These are phyloP conservation scores for Trissolcus brochymenae DNA, from an alignment of 2,888 invertebrate genomes.

Conservation along the genomic window DNA sequence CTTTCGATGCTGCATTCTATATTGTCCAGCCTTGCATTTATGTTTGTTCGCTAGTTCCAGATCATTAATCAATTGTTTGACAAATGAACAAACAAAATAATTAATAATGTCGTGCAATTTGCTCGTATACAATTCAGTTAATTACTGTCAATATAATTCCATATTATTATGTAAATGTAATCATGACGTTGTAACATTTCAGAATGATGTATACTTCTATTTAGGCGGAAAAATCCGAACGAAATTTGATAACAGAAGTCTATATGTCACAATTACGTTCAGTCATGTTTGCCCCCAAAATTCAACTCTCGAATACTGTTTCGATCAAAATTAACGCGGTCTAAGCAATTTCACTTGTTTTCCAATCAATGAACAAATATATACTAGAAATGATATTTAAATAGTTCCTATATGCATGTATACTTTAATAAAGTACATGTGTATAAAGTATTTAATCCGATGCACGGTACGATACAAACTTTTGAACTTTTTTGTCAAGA, in stretches of 20 bases:
- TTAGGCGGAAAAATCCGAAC: neutral
- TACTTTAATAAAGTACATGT: too few relatives aligned
- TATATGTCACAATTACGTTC: neutral
- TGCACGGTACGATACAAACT: conserved; percentile 27
- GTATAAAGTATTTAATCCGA: too few relatives aligned
- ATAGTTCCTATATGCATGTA: too few relatives aligned
- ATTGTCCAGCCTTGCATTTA: neutral
- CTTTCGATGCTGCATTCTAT: conserved; percentile 26
- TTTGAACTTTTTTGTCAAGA: too few relatives aligned
- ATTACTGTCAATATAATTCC: too few relatives aligned
- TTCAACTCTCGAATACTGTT: conserved; percentile 30
- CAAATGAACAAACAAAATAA: neutral
- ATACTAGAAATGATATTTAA: conserved; percentile 29
- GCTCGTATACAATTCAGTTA: neutral
- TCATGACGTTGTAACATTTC: too few relatives aligned
- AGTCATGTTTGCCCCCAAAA: conserved; percentile 20
- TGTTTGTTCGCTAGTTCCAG: neutral
- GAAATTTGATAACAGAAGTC: neutral
- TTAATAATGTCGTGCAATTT: neutral
- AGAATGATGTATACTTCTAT: too few relatives aligned
- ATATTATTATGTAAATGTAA: too few relatives aligned
- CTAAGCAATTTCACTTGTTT: conserved; percentile 43
- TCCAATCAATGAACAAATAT: conserved; percentile 41
- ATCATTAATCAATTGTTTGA: conserved; percentile 11
- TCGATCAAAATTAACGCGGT: conserved; percentile 40